These are phyloP conservation scores for Chymomyza costata DNA, from an alignment of 1,140 invertebrate species.

Conservation along the genomic window DNA sequence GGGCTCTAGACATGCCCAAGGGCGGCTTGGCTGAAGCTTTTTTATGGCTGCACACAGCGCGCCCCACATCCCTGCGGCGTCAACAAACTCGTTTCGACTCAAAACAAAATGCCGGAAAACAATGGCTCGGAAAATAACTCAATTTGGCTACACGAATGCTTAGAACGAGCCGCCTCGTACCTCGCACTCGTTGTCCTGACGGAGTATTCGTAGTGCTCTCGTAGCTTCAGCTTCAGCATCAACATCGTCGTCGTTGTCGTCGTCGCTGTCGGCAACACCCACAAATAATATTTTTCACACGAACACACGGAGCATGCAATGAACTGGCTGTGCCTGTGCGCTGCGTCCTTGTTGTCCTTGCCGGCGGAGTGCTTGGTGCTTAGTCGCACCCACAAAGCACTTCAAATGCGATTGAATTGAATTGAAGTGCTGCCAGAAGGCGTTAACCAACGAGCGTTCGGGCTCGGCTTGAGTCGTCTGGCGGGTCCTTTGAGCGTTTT, in stretches of 20 bases:
- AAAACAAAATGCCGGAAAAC: too few species aligned
- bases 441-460: slow-evolving; percentile 64
- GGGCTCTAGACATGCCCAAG: too few species aligned
- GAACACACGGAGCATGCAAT: too few species aligned
- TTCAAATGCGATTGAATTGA: slow-evolving; percentile 44
- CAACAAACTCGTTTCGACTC: background rate
- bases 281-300: too few species aligned
- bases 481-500: slow-evolving; percentile 45
- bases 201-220: slow-evolving; percentile 15
- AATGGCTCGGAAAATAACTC: slow-evolving; percentile 51
- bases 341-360: too few species aligned
- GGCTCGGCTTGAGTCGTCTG: slow-evolving; percentile 13
- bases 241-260: slow-evolving; percentile 4
- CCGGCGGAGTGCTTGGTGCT: too few species aligned
- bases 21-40: slow-evolving; percentile 3
- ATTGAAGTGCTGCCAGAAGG: slow-evolving; percentile 60
- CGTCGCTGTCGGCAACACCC: slow-evolving; percentile 26
- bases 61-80: too few species aligned
- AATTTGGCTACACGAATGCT: slow-evolving; percentile 28
- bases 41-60: too few species aligned
- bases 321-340: too few species aligned
- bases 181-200: slow-evolving; percentile 9
- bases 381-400: slow-evolving; percentile 60
- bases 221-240: slow-evolving; percentile 8
- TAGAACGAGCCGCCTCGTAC: slow-evolving; percentile 11